A percentile compares a stretch with the other conserved stretches of the same genome.
phyloP scores from a whole-genome alignment of 2,797 vertebrate genomes.

The Acrocephalus scirpaceus region DNA sequence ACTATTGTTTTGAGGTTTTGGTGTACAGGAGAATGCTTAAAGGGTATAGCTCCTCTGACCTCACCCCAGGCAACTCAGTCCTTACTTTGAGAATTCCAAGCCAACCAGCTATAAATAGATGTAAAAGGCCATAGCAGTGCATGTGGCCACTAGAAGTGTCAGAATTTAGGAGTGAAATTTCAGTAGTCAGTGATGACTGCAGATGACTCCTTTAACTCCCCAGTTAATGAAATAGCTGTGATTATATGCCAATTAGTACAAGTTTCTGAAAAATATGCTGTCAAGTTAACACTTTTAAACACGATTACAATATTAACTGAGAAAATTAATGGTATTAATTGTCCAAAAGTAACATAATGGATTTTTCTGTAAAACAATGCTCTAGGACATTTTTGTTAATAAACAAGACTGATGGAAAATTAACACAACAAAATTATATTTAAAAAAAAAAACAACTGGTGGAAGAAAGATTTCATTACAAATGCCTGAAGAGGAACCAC shows the following conservation, averaged over 20 bases:
- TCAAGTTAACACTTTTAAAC: background rate
- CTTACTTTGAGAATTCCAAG: background rate
- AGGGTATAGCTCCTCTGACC: background rate
- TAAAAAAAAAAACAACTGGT: background rate
- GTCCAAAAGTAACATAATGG: background rate
- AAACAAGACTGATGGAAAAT: background rate
- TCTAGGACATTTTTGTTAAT: background rate
- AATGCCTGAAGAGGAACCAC: background rate
- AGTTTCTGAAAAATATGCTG: background rate
- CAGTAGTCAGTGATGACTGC: background rate
- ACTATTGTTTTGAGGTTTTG: background rate
- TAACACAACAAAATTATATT: background rate
- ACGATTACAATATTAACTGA: background rate
- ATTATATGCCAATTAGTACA: background rate
- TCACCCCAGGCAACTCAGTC: background rate
- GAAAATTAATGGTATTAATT: background rate
- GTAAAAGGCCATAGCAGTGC: background rate
- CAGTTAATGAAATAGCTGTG: background rate
- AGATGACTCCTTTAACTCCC: background rate
- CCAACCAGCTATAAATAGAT: background rate
- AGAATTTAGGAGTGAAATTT: background rate
- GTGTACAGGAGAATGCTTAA: background rate
- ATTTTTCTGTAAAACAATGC: background rate
- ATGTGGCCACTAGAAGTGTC: background rate
- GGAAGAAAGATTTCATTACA: background rate